These are phyloP conservation scores for Syndactyla subalaris DNA, from an alignment of 2,797 vertebrate genomes.

Conservation along the genomic window DNA sequence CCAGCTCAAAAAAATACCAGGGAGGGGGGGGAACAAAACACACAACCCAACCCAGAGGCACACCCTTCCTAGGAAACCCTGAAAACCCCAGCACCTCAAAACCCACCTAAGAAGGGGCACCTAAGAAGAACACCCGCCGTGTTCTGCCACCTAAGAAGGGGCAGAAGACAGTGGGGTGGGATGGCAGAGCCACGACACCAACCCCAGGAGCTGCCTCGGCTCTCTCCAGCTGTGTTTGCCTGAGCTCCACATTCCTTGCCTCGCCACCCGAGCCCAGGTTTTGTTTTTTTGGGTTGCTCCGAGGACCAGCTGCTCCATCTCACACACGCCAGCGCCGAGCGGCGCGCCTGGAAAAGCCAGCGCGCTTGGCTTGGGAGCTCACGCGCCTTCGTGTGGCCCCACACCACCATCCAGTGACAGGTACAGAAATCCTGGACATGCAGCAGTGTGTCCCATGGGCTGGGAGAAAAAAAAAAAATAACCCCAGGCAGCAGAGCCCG, in stretches of 20 bases:
- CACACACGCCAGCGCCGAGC: background rate
- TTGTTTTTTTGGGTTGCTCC: background rate
- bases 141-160: background rate
- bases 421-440: background rate
- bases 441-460: rapidly evolving
- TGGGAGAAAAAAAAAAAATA: background rate
- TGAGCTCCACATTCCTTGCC: background rate
- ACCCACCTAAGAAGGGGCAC: background rate
- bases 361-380: background rate
- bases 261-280: background rate
- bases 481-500: background rate
- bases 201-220: background rate
- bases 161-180: background rate
- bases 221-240: constrained; percentile 41
- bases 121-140: too few species aligned
- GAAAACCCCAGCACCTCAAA: background rate
- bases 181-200: background rate
- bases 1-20: background rate
- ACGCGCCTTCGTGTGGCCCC: background rate
- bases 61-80: background rate
- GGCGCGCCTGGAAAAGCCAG: background rate
- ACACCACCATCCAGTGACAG: constrained; percentile 35
- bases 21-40: rapidly evolving
- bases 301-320: constrained; percentile 58
- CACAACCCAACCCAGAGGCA: background rate